These are phyloP conservation scores for Neodiprion pinetum DNA, from an alignment of 1,140 invertebrate genomes.

Conservation along the genomic window DNA sequence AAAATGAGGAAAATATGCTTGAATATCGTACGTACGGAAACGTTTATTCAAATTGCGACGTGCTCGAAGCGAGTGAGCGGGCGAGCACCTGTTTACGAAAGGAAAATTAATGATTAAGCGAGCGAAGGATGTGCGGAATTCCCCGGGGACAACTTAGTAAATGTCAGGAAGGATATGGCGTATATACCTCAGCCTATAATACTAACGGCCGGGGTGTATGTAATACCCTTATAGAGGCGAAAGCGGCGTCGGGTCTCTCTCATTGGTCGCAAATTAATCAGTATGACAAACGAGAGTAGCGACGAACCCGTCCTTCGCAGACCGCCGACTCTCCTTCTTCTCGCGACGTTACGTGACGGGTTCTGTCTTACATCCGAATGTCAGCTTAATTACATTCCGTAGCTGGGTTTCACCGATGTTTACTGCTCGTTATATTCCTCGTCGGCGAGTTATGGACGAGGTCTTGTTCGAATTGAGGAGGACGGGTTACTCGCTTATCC, in stretches of 20 bases:
- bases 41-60: no score
- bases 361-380: neutral
- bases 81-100: neutral
- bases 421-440: constrained; percentile 1
- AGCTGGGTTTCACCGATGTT: neutral
- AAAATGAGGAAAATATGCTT: no score
- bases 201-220: no score
- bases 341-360: neutral
- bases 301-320: neutral
- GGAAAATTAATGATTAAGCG: neutral
- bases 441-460: neutral
- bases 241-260: neutral
- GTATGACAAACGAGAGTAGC: neutral
- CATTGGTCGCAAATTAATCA: constrained; percentile 5
- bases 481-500: neutral
- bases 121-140: neutral
- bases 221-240: no score
- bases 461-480: neutral
- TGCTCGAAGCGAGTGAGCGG: neutral
- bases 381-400: constrained; percentile 6
- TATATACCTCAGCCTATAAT: no score
- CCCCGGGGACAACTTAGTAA: neutral
- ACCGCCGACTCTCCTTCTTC: neutral
- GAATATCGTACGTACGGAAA: no score
- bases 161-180: neutral